phyloP scores from a whole-genome alignment of 2,113 vertebrate species.

The Sapayoa aenigma region DNA sequence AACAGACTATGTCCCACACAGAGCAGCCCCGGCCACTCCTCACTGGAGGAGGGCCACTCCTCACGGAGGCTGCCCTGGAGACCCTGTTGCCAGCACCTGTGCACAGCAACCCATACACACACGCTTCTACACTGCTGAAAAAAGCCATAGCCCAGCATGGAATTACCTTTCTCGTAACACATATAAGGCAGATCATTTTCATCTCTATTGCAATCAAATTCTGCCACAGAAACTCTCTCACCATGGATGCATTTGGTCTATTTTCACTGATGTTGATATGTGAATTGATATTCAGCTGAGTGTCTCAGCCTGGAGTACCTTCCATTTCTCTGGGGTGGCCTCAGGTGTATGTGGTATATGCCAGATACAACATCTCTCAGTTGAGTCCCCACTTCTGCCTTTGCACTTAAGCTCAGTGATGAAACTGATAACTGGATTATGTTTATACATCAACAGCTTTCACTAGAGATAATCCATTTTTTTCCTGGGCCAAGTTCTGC shows the following conservation, averaged over 20 bases:
- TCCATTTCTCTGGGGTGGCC: not conserved
- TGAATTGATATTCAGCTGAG: not conserved
- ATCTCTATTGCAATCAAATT: not conserved
- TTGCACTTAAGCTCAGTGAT: not conserved
- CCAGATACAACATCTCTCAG: not conserved
- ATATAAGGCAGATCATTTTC: not conserved
- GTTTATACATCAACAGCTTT: not conserved
- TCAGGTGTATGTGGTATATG: not conserved
- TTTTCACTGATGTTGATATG: not conserved
- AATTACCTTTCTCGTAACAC: not conserved
- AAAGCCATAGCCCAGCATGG: not conserved
- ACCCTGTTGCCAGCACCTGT: fast-evolving
- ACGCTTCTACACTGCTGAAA: not conserved
- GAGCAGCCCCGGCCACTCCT: fast-evolving
- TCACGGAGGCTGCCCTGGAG: not conserved
- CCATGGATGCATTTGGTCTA: not conserved
- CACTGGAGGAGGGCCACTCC: no score
- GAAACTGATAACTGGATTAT: not conserved
- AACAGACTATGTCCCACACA: fast-evolving
- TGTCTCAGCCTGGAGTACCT: not conserved
- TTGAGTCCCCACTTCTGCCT: not conserved
- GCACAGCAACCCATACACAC: not conserved
- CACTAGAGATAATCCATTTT: not conserved
- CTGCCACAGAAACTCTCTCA: not conserved
- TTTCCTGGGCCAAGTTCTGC: not conserved